A percentile compares a stretch with the other conserved stretches of the same genome.
Conservation (phyloP, 2,797 vertebrate genomes). For the Discoglossus pictus region DNA sequence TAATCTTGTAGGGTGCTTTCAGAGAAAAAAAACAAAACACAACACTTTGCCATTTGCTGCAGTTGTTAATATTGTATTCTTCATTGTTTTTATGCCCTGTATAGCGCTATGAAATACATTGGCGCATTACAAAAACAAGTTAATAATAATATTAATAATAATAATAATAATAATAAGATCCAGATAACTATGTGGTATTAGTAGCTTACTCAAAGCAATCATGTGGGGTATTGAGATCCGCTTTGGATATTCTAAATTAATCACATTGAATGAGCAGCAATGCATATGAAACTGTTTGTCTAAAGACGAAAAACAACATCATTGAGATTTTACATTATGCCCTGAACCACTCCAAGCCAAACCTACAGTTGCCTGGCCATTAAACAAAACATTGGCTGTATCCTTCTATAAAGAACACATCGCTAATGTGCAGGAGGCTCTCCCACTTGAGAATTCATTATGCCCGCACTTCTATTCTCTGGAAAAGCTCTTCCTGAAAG, state of each 20-base stretch:
- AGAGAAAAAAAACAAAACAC: no score
- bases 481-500: conserved; percentile 4
- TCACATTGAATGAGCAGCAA: not conserved
- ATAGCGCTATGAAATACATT: no score
- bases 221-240: not conserved
- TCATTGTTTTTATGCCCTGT: no score
- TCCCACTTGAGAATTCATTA: conserved; percentile 13
- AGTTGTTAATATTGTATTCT: no score
- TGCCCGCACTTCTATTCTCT: not conserved
- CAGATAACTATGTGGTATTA: no score
- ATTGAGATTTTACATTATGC: conserved; percentile 7
- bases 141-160: no score
- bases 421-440: conserved; percentile 8
- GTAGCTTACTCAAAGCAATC: no score
- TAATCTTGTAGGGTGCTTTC: no score
- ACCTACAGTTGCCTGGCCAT: not conserved
- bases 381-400: conserved; percentile 1
- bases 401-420: conserved; percentile 4
- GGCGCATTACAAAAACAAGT: no score
- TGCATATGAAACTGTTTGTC: not conserved
- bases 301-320: not conserved
- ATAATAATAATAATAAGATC: no score
- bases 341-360: conserved; percentile 16
- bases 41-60: no score
- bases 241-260: not conserved